phyloP scores from a whole-genome alignment of 2,888 invertebrate species.

The Alitta virens region DNA sequence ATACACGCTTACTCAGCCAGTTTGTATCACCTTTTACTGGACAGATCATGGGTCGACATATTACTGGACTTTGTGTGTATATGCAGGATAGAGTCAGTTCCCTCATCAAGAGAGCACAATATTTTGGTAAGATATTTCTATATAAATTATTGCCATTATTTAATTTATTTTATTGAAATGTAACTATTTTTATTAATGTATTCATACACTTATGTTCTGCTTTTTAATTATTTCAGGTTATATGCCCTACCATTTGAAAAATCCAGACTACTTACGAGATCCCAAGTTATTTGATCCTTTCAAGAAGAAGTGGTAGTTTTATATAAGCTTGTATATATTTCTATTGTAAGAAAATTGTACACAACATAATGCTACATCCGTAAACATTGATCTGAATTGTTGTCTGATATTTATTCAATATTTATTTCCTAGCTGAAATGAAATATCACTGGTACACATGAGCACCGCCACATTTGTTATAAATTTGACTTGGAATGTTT shows the following conservation, averaged over 20 bases:
- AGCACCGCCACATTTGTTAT: too few relatives aligned
- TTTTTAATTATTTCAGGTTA: slow-evolving; percentile 61
- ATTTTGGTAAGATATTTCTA: slow-evolving; percentile 69
- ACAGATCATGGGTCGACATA: slow-evolving; percentile 83
- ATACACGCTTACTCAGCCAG: slow-evolving; percentile 85
- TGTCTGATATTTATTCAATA: too few relatives aligned
- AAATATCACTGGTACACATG: too few relatives aligned
- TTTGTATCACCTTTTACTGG: slow-evolving; percentile 96
- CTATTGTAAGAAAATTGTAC: too few relatives aligned
- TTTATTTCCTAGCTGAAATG: too few relatives aligned
- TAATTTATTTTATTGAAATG: background rate
- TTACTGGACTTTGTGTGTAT: slow-evolving; percentile 85
- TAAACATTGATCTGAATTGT: too few relatives aligned
- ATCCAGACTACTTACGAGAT: slow-evolving; percentile 76
- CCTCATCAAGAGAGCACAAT: slow-evolving; percentile 75
- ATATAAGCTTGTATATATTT: too few relatives aligned
- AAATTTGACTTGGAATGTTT: too few relatives aligned
- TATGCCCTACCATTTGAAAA: slow-evolving; percentile 82
- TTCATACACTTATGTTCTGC: background rate
- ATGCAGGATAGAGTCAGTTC: slow-evolving; percentile 75
- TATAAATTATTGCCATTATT: slow-evolving; percentile 13
- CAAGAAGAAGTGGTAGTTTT: slow-evolving; percentile 39
- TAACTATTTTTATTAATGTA: background rate
- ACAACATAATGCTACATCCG: too few relatives aligned
- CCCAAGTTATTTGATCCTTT: slow-evolving; percentile 89